Evolutionary conservation across 2,888 invertebrate species (phyloP).

Genomic region (Fissipunctia ypsillon): DNA sequence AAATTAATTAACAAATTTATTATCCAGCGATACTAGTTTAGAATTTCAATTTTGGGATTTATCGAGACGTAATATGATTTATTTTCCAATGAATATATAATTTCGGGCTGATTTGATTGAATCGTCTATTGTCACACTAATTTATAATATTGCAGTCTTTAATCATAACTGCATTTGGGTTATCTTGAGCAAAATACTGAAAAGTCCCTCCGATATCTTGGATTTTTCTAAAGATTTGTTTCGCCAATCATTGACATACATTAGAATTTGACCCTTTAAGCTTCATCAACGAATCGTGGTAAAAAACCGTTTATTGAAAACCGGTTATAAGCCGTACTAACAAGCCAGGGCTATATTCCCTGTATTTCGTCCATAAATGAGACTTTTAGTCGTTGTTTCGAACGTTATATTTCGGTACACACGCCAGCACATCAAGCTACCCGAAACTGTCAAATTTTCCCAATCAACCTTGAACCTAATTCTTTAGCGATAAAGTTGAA

Average conservation of each 20-base stretch:
- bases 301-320: constrained; percentile 36
- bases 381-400: not conserved
- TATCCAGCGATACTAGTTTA: constrained; percentile 4
- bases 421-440: no score
- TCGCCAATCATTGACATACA: constrained; percentile 1
- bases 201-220: not conserved
- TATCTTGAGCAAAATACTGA: not conserved
- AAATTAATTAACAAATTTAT: constrained; percentile 11
- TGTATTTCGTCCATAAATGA: constrained; percentile 14
- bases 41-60: constrained; percentile 41
- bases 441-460: no score
- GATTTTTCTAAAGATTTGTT: not conserved
- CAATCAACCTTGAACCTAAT: no score
- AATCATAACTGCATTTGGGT: not conserved
- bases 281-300: constrained; percentile 15
- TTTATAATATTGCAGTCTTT: not conserved
- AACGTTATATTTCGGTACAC: constrained; percentile 1
- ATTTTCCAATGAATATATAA: constrained; percentile 42
- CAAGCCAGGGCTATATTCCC: constrained; percentile 10
- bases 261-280: constrained; percentile 8
- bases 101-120: constrained; percentile 4
- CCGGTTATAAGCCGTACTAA: constrained; percentile 24
- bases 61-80: constrained; percentile 36
- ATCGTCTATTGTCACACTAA: not conserved
- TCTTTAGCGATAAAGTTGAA: no score